A percentile compares a stretch with the other conserved stretches of the same genome.
Evolutionary conservation across 1,140 invertebrate species (phyloP).

Genomic region (Zophobas morio): DNA sequence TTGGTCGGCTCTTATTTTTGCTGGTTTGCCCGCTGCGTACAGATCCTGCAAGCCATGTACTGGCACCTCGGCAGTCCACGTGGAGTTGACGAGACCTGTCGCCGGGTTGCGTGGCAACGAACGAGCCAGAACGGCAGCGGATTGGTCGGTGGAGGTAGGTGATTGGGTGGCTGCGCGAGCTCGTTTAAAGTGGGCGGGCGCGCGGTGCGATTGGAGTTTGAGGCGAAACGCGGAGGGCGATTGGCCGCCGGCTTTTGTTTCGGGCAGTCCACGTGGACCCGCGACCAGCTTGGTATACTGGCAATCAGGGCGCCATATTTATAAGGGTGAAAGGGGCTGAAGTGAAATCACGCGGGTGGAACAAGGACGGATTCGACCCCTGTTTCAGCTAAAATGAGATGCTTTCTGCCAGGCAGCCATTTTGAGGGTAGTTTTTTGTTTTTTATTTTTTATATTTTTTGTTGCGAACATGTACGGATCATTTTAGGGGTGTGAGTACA

Average conservation of each 20-base stretch:
- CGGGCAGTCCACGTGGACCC: conserved; percentile 63
- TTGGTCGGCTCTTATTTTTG: conserved; percentile 68
- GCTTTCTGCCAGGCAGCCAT: conserved; percentile 69
- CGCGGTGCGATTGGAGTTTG: neutral
- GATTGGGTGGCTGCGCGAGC: conserved; percentile 56
- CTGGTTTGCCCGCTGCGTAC: conserved; percentile 66
- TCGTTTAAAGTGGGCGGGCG: conserved; percentile 63
- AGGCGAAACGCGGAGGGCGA: conserved; percentile 47
- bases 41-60: conserved; percentile 67
- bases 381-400: conserved; percentile 68
- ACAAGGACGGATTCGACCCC: conserved; percentile 67
- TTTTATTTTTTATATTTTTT: conserved; percentile 62
- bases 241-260: conserved; percentile 54
- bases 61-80: conserved; percentile 66
- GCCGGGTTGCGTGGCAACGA: conserved; percentile 59
- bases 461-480: conserved; percentile 66
- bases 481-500: conserved; percentile 65
- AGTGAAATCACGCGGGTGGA: conserved; percentile 67
- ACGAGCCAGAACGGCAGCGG: conserved; percentile 50
- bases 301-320: conserved; percentile 69
- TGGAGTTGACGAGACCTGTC: conserved; percentile 62
- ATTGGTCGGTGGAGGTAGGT: conserved; percentile 52
- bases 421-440: conserved; percentile 67
- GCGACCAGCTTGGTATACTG: conserved; percentile 65
- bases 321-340: conserved; percentile 67